phyloP scores from a whole-genome alignment of 2,888 invertebrate species.

The Lycia hirtaria region DNA sequence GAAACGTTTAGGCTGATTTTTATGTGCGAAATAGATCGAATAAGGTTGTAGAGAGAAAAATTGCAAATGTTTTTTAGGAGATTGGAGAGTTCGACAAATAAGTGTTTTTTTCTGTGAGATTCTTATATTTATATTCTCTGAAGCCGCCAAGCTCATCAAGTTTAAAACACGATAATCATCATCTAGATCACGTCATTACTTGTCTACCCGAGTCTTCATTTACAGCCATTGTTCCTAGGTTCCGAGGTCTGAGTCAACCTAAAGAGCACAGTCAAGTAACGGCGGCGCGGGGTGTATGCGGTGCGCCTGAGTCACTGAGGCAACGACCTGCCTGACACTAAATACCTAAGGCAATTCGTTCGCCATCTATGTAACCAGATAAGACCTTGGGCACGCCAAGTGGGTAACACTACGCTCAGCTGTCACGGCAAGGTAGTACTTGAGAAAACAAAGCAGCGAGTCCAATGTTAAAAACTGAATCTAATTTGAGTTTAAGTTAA shows the following conservation, averaged over 20 bases:
- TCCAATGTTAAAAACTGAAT: no score
- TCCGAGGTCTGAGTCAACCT: conserved; percentile 48
- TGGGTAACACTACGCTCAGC: conserved; percentile 26
- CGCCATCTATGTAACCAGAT: conserved; percentile 41
- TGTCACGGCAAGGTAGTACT: not conserved
- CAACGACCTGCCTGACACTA: conserved; percentile 56
- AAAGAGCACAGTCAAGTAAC: conserved; percentile 43
- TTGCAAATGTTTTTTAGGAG: no score
- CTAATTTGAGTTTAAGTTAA: no score
- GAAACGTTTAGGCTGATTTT: no score
- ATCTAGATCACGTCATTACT: conserved; percentile 2
- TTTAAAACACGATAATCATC: not conserved
- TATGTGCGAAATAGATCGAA: no score
- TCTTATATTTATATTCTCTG: no score
- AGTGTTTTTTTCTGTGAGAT: no score
- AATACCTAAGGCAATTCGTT: conserved; percentile 46
- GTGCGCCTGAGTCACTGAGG: conserved; percentile 69
- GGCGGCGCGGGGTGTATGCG: conserved; percentile 51
- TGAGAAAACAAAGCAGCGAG: not conserved
- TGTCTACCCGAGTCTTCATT: conserved; percentile 46
- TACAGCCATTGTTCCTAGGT: conserved; percentile 50
- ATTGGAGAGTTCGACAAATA: no score
- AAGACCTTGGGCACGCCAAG: conserved; percentile 36
- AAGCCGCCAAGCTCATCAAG: no score
- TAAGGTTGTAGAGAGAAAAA: no score